Evolutionary conservation across 1,140 invertebrate species (phyloP), one percentile per base, ranked within the genome.

Genomic region (Psilanteris sp.): DNA sequence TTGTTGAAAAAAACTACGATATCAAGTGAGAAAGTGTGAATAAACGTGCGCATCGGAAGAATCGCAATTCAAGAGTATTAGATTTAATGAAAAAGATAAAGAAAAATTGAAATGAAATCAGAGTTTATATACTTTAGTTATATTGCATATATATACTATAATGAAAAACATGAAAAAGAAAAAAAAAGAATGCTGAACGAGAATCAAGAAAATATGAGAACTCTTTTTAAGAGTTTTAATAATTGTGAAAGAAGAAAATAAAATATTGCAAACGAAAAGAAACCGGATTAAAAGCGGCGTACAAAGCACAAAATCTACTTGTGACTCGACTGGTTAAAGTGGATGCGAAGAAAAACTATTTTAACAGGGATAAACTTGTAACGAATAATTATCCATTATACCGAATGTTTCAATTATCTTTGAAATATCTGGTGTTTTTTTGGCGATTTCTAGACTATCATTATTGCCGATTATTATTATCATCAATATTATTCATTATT

Each of bases 71-170:
- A 70, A 82, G 77, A 84, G 57, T 83, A 85, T 83, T 84, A 85
- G 79, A 76, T 79, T 81, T 83, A 82, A 83, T 39, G 73, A 74
- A 71, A 77, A 59, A 55, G 14, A 64, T 32, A 32, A 72, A 76
- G 37, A 43, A 11, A 70, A 81, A 85, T 83, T 85, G 85, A 84
- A 64, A 79, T 81, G 57, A 81, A 83, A 84, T 85, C 81, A 87
- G 82, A 85, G 81, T 87, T 85, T 85, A 86, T 87, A 86, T 83
- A 85, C 79, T 80, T 84, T 83, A 86, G 83, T 86, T 83, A 84
- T 83, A 83, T 78, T 81, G 77, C 81, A 84, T 79, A 84, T n/a
- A n/a, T 75, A 82, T 78, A 81, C 46, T 76, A 81, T 81, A 83
- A 57, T 62, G 75, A 43, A 52, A 74, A n/a, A 11, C 9, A 43